phyloP scores from a whole-genome alignment of 1,140 invertebrate species.

The Rhagoletis pomonella region DNA sequence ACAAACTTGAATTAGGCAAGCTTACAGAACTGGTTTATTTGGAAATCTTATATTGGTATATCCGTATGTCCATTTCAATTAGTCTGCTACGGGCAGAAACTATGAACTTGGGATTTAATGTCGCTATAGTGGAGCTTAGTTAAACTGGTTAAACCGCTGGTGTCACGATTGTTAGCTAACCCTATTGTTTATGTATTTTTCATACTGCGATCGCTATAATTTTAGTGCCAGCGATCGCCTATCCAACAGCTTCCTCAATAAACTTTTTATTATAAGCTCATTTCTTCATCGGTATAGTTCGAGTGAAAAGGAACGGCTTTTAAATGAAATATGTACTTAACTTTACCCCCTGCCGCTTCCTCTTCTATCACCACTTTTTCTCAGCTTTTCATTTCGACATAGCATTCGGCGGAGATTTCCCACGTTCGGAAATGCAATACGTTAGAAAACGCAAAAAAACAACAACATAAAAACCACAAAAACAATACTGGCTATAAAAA shows the following conservation, averaged over 20 bases:
- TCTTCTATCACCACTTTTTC: neutral
- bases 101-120: no score
- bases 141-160: no score
- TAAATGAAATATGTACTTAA: no score
- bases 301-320: no score
- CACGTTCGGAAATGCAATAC: neutral
- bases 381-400: neutral
- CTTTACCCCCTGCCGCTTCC: neutral
- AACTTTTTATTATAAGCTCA: conserved; percentile 6
- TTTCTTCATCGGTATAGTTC: no score
- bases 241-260: conserved; percentile 12
- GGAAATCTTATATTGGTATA: no score
- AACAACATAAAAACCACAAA: neutral
- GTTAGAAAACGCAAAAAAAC: neutral
- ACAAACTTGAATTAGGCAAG: no score
- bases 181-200: neutral
- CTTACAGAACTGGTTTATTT: no score
- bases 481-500: neutral
- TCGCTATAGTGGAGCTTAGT: no score
- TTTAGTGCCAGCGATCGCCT: neutral
- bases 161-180: neutral
- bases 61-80: no score
- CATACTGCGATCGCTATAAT: neutral
- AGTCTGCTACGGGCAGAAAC: no score
- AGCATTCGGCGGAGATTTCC: neutral